Percentiles rank a stretch among this genome's conserved stretches.
Evolutionary conservation across 2,888 invertebrate species (phyloP).

Genomic region (Metallyticus violacea): DNA sequence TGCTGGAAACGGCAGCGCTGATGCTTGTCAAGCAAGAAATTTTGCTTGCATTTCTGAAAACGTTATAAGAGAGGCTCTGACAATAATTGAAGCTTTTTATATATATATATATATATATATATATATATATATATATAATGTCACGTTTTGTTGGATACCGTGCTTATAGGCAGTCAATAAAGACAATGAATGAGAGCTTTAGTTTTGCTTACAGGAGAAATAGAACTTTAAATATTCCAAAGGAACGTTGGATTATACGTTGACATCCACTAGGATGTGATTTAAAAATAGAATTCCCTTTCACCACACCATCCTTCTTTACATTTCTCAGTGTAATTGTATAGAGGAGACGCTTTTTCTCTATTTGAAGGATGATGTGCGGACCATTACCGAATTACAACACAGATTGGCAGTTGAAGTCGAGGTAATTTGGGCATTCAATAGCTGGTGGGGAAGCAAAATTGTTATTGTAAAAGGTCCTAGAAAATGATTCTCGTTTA

Average conservation of each 20-base stretch:
- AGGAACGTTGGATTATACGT: neutral
- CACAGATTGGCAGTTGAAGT: neutral
- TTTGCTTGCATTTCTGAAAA: neutral
- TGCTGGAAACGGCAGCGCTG: neutral
- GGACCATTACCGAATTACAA: neutral
- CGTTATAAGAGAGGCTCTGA: neutral
- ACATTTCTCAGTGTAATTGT: neutral
- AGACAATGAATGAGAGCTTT: neutral
- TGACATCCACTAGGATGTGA: neutral
- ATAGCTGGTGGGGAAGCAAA: neutral
- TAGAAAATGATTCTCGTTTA: neutral
- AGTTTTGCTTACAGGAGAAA: neutral
- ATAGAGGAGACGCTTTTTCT: neutral
- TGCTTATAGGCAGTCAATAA: neutral
- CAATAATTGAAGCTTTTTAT: neutral
- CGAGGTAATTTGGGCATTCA: neutral
- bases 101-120: too few species aligned
- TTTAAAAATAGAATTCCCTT: neutral
- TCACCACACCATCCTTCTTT: neutral
- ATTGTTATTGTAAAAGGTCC: neutral
- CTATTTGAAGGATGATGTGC: neutral
- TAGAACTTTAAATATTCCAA: neutral
- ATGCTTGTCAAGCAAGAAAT: neutral
- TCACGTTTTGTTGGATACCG: too few species aligned
- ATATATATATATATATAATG: too few species aligned